phyloP scores from a whole-genome alignment of 2,888 invertebrate genomes.

The Pocota personata region DNA sequence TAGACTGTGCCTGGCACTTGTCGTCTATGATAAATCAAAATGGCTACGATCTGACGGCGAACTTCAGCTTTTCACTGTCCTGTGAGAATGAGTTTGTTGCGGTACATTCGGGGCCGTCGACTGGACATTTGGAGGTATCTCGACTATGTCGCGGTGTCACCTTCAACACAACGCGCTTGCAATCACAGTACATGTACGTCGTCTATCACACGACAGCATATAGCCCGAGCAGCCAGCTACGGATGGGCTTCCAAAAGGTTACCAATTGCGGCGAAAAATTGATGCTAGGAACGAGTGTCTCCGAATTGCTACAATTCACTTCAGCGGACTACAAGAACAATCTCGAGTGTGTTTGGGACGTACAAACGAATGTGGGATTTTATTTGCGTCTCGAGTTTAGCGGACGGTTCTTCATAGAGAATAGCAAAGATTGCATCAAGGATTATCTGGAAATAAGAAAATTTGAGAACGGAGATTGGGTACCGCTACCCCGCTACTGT shows the following conservation, averaged over 20 bases:
- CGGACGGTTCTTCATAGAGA: constrained; percentile 90
- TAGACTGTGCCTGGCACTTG: constrained; percentile 90
- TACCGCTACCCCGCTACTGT: constrained; percentile 84
- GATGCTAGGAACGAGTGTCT: background rate
- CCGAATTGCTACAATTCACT: constrained; percentile 74
- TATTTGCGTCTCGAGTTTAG: constrained; percentile 87
- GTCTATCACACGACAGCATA: constrained; percentile 86
- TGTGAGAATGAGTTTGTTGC: constrained; percentile 85
- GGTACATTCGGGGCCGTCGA: constrained; percentile 83
- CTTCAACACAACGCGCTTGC: constrained; percentile 69
- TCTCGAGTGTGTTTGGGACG: constrained; percentile 91
- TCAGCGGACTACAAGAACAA: constrained; percentile 86
- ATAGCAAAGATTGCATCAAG: constrained; percentile 87
- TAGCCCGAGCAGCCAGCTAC: constrained; percentile 71
- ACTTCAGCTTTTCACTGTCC: constrained; percentile 84
- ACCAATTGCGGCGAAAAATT: constrained; percentile 86
- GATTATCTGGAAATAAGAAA: constrained; percentile 89
- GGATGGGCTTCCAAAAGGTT: constrained; percentile 55
- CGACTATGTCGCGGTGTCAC: constrained; percentile 85
- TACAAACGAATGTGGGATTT: constrained; percentile 85
- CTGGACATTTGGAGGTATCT: constrained; percentile 82
- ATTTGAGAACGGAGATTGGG: constrained; percentile 83
- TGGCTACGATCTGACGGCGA: constrained; percentile 81
- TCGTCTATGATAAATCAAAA: constrained; percentile 35
- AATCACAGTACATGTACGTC: constrained; percentile 83